A percentile compares a stretch with the other conserved stretches of the same genome.
Conservation (phyloP, 1,140 invertebrate genomes). For the Laodelphax striatellus region DNA sequence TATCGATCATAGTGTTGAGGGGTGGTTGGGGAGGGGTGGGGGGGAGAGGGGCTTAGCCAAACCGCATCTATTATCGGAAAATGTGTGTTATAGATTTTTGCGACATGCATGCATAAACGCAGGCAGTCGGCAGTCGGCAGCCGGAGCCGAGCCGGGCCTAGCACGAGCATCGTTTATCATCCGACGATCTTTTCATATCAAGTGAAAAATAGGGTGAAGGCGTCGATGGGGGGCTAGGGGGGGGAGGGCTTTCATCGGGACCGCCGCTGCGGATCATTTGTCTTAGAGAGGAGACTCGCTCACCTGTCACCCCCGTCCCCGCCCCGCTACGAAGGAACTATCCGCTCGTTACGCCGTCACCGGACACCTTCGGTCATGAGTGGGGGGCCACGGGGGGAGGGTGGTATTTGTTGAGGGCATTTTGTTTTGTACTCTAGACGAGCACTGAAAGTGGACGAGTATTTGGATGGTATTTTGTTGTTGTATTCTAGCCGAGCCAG, state of each 20-base stretch:
- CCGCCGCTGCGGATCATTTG: background rate
- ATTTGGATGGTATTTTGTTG: too few species aligned
- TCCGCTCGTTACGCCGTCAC: too few species aligned
- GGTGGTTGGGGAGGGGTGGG: background rate
- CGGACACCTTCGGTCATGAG: too few species aligned
- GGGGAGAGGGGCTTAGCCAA: background rate
- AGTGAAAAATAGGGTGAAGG: conserved; percentile 6
- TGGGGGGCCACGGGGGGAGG: too few species aligned
- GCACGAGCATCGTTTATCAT: conserved; percentile 6
- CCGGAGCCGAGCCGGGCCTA: background rate
- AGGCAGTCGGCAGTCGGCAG: too few species aligned
- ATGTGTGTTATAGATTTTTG: conserved; percentile 9
- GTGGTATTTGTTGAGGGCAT: too few species aligned
- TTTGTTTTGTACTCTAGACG: background rate
- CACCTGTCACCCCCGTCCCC: background rate
- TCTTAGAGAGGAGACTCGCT: background rate
- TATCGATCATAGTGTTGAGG: too few species aligned
- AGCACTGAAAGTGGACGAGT: too few species aligned
- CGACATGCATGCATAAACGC: conserved; percentile 8
- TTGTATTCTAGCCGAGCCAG: too few species aligned
- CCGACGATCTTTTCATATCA: conserved; percentile 7
- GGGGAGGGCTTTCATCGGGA: background rate
- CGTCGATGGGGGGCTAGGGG: background rate
- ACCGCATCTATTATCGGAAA: conserved; percentile 5
- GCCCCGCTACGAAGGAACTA: too few species aligned